A percentile compares a stretch with the other conserved stretches of the same genome.
phyloP scores from a whole-genome alignment of 2,113 vertebrate species.

The Erinaceus europaeus region DNA sequence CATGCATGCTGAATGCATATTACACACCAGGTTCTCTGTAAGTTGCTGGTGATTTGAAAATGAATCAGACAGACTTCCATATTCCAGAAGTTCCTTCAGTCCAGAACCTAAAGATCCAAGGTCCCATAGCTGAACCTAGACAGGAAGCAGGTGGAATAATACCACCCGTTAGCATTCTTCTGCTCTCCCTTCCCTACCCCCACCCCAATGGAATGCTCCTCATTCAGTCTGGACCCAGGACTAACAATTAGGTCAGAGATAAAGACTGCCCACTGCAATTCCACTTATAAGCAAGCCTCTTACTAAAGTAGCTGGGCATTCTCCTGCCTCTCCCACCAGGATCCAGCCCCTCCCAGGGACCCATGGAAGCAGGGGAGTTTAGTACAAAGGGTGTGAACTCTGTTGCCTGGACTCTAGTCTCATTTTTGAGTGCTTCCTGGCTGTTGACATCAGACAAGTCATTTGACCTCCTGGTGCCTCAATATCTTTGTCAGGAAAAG shows the following conservation, averaged over 20 bases:
- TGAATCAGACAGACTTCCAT: background rate
- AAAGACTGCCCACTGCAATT: background rate
- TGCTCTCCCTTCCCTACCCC: too few species aligned
- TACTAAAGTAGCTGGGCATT: background rate
- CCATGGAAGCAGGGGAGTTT: background rate
- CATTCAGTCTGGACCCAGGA: background rate
- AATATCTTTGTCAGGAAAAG: background rate
- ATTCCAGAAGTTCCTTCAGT: background rate
- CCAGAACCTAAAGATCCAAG: slow-evolving; percentile 8
- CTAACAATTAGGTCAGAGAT: background rate
- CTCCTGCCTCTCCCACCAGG: background rate
- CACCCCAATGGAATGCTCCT: too few species aligned
- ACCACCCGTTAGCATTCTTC: background rate
- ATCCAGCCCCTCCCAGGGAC: background rate
- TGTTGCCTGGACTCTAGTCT: background rate
- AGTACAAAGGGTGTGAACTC: background rate
- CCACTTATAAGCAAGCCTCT: background rate
- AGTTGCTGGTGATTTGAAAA: background rate
- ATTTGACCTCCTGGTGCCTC: background rate
- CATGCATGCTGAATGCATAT: background rate
- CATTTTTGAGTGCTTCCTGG: background rate
- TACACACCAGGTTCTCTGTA: background rate
- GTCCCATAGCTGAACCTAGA: background rate
- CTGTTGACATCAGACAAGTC: slow-evolving; percentile 26
- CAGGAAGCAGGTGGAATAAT: background rate